Evolutionary conservation across 1,140 invertebrate species (phyloP).

Genomic region (Caenorhabditis tropicalis): DNA sequence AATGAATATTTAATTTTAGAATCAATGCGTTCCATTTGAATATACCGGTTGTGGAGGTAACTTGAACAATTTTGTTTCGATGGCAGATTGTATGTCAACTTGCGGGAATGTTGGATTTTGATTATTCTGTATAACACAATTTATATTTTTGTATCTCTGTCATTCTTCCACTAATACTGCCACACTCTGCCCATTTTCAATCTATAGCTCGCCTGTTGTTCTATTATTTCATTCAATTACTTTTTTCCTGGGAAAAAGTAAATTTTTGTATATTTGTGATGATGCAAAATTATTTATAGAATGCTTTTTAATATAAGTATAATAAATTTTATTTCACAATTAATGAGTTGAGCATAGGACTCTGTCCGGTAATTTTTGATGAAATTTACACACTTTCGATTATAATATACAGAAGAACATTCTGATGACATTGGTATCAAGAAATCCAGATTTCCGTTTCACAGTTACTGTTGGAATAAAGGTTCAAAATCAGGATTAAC

Average conservation of each 20-base stretch:
- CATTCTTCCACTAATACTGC: background rate
- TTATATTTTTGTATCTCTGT: background rate
- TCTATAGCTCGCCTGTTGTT: background rate
- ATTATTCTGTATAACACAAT: background rate
- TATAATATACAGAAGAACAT: no score
- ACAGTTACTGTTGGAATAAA: background rate
- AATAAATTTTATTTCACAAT: background rate
- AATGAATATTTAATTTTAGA: constrained; percentile 64
- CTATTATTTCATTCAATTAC: no score
- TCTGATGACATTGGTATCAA: no score
- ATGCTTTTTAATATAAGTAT: background rate
- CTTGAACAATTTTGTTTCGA: constrained; percentile 67
- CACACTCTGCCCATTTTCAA: background rate
- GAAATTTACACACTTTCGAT: no score
- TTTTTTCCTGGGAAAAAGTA: background rate
- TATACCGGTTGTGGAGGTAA: constrained; percentile 71
- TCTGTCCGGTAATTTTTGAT: no score
- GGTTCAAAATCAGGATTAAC: background rate
- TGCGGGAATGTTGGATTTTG: constrained; percentile 63
- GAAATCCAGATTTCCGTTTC: no score
- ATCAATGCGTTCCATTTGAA: constrained; percentile 68
- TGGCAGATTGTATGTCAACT: constrained; percentile 62
- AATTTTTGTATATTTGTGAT: background rate
- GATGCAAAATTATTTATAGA: background rate
- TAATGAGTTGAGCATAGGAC: no score